A percentile compares a stretch with the other conserved stretches of the same genome.
Conservation (phyloP, 2,113 vertebrate species). For the Corythoichthys haematopterus region DNA sequence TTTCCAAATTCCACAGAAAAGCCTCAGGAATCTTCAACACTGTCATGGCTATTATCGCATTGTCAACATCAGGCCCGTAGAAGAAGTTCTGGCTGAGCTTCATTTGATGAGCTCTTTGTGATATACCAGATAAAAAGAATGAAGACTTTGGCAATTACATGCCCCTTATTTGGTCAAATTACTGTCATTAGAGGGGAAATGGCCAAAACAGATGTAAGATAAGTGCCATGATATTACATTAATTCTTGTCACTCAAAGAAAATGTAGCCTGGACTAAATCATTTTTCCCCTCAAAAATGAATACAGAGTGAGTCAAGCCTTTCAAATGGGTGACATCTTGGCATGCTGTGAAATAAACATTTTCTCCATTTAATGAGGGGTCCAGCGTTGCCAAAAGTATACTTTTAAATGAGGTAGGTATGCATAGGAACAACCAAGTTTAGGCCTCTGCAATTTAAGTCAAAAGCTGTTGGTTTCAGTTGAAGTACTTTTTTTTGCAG, state of each 20-base stretch:
- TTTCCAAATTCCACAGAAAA: constrained; percentile 40
- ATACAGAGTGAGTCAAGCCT: background rate
- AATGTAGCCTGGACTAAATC: background rate
- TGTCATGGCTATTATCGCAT: constrained; percentile 12
- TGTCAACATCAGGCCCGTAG: constrained; percentile 21
- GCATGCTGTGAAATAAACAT: background rate
- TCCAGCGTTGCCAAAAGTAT: background rate
- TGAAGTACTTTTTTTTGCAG: background rate
- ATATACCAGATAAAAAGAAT: constrained; percentile 15
- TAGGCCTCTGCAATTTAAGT: background rate
- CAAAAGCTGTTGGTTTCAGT: background rate
- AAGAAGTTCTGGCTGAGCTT: background rate
- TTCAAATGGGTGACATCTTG: background rate
- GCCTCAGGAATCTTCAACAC: constrained; percentile 46
- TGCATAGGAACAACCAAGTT: background rate
- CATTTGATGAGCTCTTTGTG: constrained; percentile 12
- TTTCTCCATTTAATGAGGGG: background rate
- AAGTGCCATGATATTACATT: background rate
- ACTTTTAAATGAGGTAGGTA: background rate
- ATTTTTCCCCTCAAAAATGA: background rate
- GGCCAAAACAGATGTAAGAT: constrained; percentile 5
- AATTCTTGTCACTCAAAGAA: background rate
- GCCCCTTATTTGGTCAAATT: background rate
- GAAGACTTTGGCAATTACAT: background rate
- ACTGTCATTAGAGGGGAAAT: background rate